Percentiles rank a stretch among this genome's conserved stretches.
Conservation (phyloP, 2,888 invertebrate genomes). For the Pegoplata infirma region DNA sequence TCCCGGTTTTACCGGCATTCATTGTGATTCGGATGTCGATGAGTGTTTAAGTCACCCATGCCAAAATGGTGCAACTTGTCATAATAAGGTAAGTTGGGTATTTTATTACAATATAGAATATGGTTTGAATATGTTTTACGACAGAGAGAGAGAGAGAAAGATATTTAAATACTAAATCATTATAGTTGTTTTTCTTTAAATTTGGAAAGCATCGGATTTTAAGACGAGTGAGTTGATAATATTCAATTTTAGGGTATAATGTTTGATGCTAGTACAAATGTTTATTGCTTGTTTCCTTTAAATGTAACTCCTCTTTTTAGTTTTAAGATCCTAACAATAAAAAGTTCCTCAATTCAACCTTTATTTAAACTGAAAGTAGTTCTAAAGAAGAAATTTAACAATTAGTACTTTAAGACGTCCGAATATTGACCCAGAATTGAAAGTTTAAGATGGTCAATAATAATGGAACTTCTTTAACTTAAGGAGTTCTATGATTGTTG, state of each 20-base stretch:
- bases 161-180: conserved; percentile 70
- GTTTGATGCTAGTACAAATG: background rate
- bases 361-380: no score
- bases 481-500: no score
- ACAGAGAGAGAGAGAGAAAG: background rate
- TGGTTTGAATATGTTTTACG: background rate
- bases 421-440: no score
- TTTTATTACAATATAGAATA: background rate
- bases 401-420: no score
- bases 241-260: background rate
- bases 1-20: conserved; percentile 91
- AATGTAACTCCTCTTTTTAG: no score
- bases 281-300: no score
- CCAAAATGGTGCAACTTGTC: conserved; percentile 88
- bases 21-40: conserved; percentile 91
- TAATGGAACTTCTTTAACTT: no score
- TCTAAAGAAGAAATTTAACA: no score
- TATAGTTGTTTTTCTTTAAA: conserved; percentile 78
- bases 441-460: no score
- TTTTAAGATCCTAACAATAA: no score
- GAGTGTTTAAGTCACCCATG: conserved; percentile 93
- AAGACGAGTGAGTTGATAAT: conserved; percentile 75
- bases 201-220: conserved; percentile 78
- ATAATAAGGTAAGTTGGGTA: conserved; percentile 80
- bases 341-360: no score